Percentiles rank a stretch among this genome's conserved stretches.
phyloP scores from a whole-genome alignment of 2,797 vertebrate genomes.

The Periophthalmus magnuspinnatus region DNA sequence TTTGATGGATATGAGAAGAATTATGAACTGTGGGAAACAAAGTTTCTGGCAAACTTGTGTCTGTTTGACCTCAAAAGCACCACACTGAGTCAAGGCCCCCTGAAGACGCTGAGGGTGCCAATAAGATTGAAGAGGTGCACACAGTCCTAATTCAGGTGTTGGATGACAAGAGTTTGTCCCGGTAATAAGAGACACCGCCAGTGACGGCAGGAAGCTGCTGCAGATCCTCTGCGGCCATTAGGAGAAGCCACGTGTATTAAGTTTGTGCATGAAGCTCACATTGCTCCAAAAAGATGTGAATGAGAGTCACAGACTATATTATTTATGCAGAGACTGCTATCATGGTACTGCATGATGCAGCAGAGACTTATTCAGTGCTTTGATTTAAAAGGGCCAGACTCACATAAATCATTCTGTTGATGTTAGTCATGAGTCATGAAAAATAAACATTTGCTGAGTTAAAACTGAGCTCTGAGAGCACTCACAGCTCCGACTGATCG shows the following conservation, averaged over 20 bases:
- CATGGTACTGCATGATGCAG: slow-evolving; percentile 7
- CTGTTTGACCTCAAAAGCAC: no score
- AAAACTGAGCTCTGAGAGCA: slow-evolving; percentile 2
- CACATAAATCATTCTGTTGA: slow-evolving; percentile 25
- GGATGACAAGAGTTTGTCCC: slow-evolving; percentile 19
- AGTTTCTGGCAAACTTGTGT: no score
- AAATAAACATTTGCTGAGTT: slow-evolving; percentile 25
- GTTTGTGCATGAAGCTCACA: background rate
- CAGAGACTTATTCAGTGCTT: slow-evolving; percentile 8
- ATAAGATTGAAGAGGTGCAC: slow-evolving; percentile 14
- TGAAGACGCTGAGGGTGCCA: background rate
- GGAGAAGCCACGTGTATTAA: no score
- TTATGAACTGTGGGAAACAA: no score
- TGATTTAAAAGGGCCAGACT: slow-evolving; percentile 21
- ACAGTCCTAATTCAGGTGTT: slow-evolving; percentile 16
- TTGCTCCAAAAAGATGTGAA: slow-evolving; percentile 14
- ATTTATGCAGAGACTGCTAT: slow-evolving; percentile 18
- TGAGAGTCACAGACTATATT: slow-evolving; percentile 11
- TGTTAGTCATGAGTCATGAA: slow-evolving; percentile 4
- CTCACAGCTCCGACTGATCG: no score
- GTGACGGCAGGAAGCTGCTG: background rate
- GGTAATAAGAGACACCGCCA: slow-evolving; percentile 8
- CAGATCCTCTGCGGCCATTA: slow-evolving; percentile 8
- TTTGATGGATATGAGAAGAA: no score
- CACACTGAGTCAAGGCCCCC: no score